Conservation (phyloP, 2,888 invertebrate genomes). For the Mesochorus sp. region DNA sequence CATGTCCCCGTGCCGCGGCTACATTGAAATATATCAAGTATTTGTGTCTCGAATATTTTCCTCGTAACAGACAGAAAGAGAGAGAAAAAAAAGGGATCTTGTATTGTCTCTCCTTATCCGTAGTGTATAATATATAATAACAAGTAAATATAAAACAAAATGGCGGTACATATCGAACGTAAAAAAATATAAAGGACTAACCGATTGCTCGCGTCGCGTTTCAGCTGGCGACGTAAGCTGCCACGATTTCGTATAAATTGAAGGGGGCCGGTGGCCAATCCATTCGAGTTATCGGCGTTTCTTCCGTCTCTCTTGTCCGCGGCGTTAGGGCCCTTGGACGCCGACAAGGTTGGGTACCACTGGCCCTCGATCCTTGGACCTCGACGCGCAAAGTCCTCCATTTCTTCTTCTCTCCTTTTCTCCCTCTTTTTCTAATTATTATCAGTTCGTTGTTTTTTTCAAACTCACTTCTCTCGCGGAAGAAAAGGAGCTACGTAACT, state of each 20-base stretch:
- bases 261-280: conserved; percentile 76
- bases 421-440: not conserved
- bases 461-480: not conserved
- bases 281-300: conserved; percentile 61
- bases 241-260: conserved; percentile 78
- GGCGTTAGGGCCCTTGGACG: conserved; percentile 8
- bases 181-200: no score
- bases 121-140: no score
- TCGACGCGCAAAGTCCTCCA: conserved; percentile 75
- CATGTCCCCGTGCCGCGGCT: not conserved
- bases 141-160: no score
- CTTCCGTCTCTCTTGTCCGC: conserved; percentile 29
- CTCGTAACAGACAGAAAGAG: not conserved
- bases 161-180: no score
- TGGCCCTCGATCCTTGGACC: conserved; percentile 69
- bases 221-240: conserved; percentile 76
- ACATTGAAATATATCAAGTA: conserved; percentile 1
- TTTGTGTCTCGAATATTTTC: conserved; percentile 11
- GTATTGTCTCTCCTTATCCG: not conserved
- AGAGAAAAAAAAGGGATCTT: not conserved
- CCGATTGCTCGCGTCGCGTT: conserved; percentile 76
- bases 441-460: not conserved
- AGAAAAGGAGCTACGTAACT: no score
- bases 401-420: conserved; percentile 50
- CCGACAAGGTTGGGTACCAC: conserved; percentile 72